Conservation (phyloP, 2,888 invertebrate genomes). For the Amblyteles armatorius region DNA sequence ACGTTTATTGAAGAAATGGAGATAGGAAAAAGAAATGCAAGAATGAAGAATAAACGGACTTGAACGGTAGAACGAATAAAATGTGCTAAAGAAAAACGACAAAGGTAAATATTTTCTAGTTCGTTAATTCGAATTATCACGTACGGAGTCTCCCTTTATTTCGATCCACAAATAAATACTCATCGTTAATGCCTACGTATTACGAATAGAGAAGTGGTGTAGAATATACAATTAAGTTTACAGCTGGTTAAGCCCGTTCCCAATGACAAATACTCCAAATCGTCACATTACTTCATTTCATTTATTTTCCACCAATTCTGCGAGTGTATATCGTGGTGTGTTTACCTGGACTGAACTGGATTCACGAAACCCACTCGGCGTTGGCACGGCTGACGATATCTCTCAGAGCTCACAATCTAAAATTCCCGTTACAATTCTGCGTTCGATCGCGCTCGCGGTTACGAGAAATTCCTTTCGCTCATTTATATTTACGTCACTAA, state of each 20-base stretch:
- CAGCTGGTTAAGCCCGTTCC: slow-evolving; percentile 40
- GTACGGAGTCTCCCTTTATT: slow-evolving; percentile 19
- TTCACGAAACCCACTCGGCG: slow-evolving; percentile 21
- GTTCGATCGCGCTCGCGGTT: too few species aligned
- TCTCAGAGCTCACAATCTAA: background rate
- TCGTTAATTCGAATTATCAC: slow-evolving; percentile 8
- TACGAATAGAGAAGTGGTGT: slow-evolving; percentile 11
- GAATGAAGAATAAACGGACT: too few species aligned
- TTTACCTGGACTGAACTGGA: slow-evolving; percentile 43
- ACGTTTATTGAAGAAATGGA: background rate
- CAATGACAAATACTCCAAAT: slow-evolving; percentile 28
- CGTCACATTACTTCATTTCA: background rate
- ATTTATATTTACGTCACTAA: background rate
- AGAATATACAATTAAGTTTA: slow-evolving; percentile 18
- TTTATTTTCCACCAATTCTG: slow-evolving; percentile 13
- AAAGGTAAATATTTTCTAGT: slow-evolving; percentile 10
- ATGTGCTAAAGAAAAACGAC: slow-evolving; percentile 13
- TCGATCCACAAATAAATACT: slow-evolving; percentile 28
- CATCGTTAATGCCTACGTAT: slow-evolving; percentile 19
- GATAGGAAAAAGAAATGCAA: too few species aligned
- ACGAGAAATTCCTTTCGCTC: background rate
- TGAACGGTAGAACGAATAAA: background rate
- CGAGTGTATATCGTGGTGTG: slow-evolving; percentile 26
- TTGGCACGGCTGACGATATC: slow-evolving; percentile 10
- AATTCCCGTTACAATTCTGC: background rate